These are phyloP conservation scores for Abrostola tripartita DNA, from an alignment of 2,888 invertebrate species.

Conservation along the genomic window DNA sequence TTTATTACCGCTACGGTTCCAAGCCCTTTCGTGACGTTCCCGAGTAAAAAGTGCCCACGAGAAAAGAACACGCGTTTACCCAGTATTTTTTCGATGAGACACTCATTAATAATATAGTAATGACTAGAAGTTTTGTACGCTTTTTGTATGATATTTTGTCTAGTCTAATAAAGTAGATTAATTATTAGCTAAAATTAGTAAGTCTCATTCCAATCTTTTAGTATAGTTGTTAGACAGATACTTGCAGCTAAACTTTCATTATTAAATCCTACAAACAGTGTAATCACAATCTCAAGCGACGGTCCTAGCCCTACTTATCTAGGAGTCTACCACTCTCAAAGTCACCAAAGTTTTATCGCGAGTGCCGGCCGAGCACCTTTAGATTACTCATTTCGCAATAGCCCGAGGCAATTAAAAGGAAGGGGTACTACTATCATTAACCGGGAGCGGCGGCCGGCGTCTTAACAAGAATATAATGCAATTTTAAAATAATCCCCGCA, in stretches of 20 bases:
- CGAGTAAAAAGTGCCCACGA: slow-evolving; percentile 25
- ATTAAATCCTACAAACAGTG: slow-evolving; percentile 12
- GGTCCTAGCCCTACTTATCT: slow-evolving; percentile 35
- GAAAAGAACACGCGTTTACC: slow-evolving; percentile 17
- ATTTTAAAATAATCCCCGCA: slow-evolving; percentile 89
- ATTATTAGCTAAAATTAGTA: background rate
- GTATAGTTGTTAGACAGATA: background rate
- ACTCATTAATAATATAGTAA: slow-evolving; percentile 6
- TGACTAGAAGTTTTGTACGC: background rate
- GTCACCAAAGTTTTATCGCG: slow-evolving; percentile 81
- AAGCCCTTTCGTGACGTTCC: slow-evolving; percentile 60
- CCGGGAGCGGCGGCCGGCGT: slow-evolving; percentile 79
- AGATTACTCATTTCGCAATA: slow-evolving; percentile 88
- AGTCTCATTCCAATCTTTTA: background rate
- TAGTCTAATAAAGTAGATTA: background rate
- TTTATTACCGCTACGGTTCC: slow-evolving; percentile 74
- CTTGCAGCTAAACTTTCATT: background rate
- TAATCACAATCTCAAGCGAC: slow-evolving; percentile 8
- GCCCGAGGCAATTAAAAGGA: slow-evolving; percentile 87
- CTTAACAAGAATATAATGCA: slow-evolving; percentile 89
- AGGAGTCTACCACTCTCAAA: slow-evolving; percentile 62
- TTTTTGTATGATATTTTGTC: slow-evolving; percentile 2
- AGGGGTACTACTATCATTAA: slow-evolving; percentile 88
- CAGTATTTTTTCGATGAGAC: slow-evolving; percentile 22
- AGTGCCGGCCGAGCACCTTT: slow-evolving; percentile 80